Base-by-base conservation (phyloP, 2,888 invertebrate species). In the Lasius fuliginosus region DNA sequence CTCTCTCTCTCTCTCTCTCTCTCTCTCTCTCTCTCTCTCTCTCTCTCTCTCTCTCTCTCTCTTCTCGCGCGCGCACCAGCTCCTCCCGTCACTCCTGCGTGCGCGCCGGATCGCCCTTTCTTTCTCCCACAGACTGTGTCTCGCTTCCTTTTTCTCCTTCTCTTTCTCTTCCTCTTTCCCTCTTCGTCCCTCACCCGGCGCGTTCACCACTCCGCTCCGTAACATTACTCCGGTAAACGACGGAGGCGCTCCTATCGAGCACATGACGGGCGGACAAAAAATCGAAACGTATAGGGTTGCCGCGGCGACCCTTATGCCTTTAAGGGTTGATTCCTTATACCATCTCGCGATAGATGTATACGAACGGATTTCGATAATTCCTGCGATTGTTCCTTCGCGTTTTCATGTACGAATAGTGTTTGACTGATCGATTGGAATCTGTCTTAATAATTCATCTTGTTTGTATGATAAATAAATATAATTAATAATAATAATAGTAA, bases 151-250 rank as follows among this genome's bases (percentile, higher is more conserved):
- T 12, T 56, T 42, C 49, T 33, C 27, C 6, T 9, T 27, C 69
- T 30, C 36, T n/a, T n/a, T 18, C 49, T n/a, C 23, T 36, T 23
- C 33, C 5, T 33, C 69, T 33, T 36, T 82, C 60, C 42, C 42
- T 79, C 64, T 77, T 40, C 76, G 33, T 53, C 60, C 49, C 65
- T 79, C 74, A 65, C 82, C 68, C 76, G 71, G 18, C 40, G 46
- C 64, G 67, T 46, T 56, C 85, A 60, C 81, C 62, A 18, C 79
- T 73, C 65, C 64, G 4, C 53, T 76, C 86, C 82, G 79, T 85
- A 89, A 89, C 87, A 90, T 91, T 89, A 87, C 83, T 76, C 82
- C 71, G 36, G 85, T 86, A 83, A 88, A 65, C 69, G 68, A 58
- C 73, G 58, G 65, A 69, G 74, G 68, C 67, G 79, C 81, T 85